Evolutionary conservation across 2,113 vertebrate species (phyloP).

Genomic region (Petaurus breviceps): DNA sequence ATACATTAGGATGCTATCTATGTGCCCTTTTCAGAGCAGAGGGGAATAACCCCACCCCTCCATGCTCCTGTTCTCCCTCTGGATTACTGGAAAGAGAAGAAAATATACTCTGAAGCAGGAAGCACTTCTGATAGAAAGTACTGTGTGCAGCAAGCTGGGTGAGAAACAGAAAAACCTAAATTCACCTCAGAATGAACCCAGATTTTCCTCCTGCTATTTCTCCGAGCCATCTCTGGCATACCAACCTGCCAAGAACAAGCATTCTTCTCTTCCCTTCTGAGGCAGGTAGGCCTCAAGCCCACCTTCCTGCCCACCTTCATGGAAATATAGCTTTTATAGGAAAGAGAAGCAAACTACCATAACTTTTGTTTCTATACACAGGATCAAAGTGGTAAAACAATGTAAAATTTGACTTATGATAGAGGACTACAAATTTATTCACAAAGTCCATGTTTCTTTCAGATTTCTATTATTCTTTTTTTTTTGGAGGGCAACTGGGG

Average conservation of each 20-base stretch:
- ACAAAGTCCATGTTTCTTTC: background rate
- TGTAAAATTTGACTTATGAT: background rate
- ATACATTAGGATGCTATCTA: background rate
- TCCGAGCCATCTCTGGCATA: background rate
- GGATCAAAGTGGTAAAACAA: background rate
- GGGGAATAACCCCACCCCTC: background rate
- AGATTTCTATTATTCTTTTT: constrained; percentile 5
- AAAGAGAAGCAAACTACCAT: background rate
- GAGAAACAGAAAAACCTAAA: background rate
- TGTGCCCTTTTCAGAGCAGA: background rate
- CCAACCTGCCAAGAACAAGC: background rate
- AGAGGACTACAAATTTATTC: background rate
- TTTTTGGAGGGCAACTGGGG: no score
- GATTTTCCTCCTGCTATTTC: background rate
- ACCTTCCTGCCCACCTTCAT: background rate
- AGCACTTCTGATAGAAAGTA: background rate
- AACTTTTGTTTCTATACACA: background rate
- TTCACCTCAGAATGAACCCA: background rate
- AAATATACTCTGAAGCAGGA: background rate
- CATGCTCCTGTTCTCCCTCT: background rate
- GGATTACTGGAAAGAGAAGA: background rate
- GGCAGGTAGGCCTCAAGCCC: background rate
- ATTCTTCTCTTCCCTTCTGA: background rate
- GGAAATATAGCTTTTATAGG: background rate
- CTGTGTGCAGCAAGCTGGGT: background rate